phyloP scores from a whole-genome alignment of 2,797 vertebrate genomes.

The Okamejei kenojei region DNA sequence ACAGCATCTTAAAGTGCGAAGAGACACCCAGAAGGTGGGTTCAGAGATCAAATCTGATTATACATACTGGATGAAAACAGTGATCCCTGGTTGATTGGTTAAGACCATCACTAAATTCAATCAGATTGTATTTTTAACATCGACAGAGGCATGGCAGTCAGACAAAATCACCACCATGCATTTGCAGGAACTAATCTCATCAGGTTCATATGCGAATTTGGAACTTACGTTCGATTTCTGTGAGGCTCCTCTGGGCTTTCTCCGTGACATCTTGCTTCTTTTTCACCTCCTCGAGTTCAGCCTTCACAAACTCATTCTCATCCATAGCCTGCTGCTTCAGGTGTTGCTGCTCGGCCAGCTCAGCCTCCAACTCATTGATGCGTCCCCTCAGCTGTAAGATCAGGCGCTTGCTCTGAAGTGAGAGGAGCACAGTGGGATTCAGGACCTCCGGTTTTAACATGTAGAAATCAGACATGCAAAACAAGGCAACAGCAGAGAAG shows the following conservation, averaged over 20 bases:
- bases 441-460: neutral
- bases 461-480: neutral
- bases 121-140: neutral
- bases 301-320: constrained; percentile 82
- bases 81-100: neutral
- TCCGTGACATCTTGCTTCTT: constrained; percentile 82
- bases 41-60: neutral
- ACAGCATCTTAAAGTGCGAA: neutral
- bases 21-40: neutral
- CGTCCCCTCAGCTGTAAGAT: constrained; percentile 81
- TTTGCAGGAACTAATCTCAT: rapidly evolving
- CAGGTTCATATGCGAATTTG: rapidly evolving
- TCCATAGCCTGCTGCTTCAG: constrained; percentile 83
- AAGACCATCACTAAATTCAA: neutral
- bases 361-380: constrained; percentile 82
- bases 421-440: neutral
- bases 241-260: constrained; percentile 89
- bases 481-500: neutral
- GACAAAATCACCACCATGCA: neutral
- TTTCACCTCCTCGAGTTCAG: constrained; percentile 87
- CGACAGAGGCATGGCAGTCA: neutral
- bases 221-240: constrained; percentile 89
- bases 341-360: constrained; percentile 90
- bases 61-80: neutral
- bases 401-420: constrained; percentile 67